A percentile compares a stretch with the other conserved stretches of the same genome.
phyloP scores from a whole-genome alignment of 2,888 invertebrate genomes.

The Aleiodes leptofemur region DNA sequence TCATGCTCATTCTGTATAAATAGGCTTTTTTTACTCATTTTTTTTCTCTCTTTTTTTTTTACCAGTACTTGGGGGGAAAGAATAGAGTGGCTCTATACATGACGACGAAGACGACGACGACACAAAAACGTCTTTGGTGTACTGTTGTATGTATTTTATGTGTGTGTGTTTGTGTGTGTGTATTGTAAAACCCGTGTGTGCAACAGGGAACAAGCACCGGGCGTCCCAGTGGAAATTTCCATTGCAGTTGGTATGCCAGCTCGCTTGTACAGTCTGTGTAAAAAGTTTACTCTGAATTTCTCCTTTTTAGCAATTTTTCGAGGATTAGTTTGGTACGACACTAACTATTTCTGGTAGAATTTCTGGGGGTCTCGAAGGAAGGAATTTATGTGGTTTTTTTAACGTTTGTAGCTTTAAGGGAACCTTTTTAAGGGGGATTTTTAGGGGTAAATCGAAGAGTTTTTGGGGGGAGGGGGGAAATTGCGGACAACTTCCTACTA shows the following conservation, averaged over 20 bases:
- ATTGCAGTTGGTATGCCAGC: conserved; percentile 71
- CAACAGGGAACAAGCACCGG: conserved; percentile 60
- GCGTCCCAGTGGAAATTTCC: conserved; percentile 71
- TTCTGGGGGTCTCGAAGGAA: too few species aligned
- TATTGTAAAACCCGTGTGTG: conserved; percentile 53
- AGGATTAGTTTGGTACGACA: neutral
- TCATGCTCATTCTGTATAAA: conserved; percentile 10
- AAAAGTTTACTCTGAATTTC: conserved; percentile 57
- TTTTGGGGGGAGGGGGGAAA: too few species aligned
- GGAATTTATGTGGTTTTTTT: too few species aligned
- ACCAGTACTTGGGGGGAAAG: neutral
- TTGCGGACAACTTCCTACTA: neutral
- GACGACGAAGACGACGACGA: conserved; percentile 23
- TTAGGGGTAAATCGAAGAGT: too few species aligned
- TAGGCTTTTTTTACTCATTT: neutral
- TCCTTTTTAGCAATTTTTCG: neutral
- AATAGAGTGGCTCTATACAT: conserved; percentile 17
- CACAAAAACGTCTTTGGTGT: conserved; percentile 39
- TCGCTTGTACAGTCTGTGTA: conserved; percentile 66
- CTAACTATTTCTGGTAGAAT: too few species aligned
- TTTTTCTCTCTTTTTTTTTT: neutral
- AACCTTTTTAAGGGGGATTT: too few species aligned
- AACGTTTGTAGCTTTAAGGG: too few species aligned
- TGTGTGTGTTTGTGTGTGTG: neutral
- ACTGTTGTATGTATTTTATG: neutral